Evolutionary conservation across 2,113 vertebrate species (phyloP).

Genomic region (Butorides virescens): DNA sequence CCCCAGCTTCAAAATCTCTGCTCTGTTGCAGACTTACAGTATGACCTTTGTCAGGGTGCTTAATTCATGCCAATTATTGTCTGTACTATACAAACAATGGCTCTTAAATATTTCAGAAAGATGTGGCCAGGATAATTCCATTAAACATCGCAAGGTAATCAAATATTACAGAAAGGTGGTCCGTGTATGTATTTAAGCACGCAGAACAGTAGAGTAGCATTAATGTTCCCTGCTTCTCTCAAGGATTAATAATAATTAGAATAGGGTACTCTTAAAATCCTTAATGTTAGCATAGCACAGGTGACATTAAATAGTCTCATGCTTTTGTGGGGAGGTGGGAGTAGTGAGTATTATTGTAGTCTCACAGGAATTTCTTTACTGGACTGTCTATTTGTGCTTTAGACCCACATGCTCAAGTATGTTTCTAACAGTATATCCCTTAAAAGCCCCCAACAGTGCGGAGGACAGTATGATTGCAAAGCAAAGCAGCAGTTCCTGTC

Average conservation of each 20-base stretch:
- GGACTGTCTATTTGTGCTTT: neutral
- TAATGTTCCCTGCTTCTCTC: neutral
- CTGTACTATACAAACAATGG: neutral
- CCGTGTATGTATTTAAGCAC: neutral
- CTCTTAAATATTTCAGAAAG: slow-evolving; percentile 30
- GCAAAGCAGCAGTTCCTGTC: neutral
- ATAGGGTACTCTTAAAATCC: neutral
- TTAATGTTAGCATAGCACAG: neutral
- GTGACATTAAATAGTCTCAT: neutral
- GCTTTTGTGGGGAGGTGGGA: neutral
- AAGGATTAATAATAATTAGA: neutral
- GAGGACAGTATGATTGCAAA: neutral
- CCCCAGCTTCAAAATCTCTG: neutral
- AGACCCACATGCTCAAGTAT: neutral
- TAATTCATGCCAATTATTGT: neutral
- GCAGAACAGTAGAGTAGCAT: neutral
- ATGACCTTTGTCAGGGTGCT: neutral
- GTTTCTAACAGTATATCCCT: neutral
- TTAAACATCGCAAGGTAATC: neutral
- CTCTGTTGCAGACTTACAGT: neutral
- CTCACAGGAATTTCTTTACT: neutral
- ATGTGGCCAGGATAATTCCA: slow-evolving; percentile 1
- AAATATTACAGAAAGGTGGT: neutral
- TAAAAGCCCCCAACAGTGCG: neutral
- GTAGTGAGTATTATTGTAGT: neutral